Percentiles rank a stretch among this genome's conserved stretches.
phyloP scores from a whole-genome alignment of 2,888 invertebrate species.

The Erebia ligea region DNA sequence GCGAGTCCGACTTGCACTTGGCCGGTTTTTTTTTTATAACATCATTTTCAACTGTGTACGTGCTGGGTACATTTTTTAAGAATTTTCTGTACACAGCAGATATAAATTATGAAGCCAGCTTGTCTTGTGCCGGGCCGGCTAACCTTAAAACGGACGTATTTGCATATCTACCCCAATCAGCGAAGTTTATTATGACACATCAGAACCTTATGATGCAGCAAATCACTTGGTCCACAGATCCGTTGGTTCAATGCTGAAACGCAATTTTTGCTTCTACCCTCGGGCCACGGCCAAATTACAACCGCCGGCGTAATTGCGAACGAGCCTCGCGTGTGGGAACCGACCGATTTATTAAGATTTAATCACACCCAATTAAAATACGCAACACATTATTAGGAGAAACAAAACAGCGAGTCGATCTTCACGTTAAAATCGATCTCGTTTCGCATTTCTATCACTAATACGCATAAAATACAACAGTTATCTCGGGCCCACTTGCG shows the following conservation, averaged over 20 bases:
- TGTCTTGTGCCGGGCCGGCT: background rate
- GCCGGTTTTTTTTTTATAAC: no score
- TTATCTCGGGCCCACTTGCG: no score
- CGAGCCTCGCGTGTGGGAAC: slow-evolving; percentile 70
- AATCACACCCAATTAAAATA: slow-evolving; percentile 79
- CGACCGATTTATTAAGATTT: slow-evolving; percentile 80
- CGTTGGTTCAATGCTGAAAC: slow-evolving; percentile 60
- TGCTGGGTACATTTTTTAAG: no score
- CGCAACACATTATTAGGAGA: slow-evolving; percentile 63
- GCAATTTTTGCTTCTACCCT: slow-evolving; percentile 71
- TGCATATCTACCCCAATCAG: slow-evolving; percentile 21
- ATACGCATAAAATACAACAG: background rate
- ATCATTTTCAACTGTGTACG: no score
- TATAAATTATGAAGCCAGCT: background rate
- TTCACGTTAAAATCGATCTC: background rate
- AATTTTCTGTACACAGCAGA: no score
- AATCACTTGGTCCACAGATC: slow-evolving; percentile 35
- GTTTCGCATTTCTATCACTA: background rate
- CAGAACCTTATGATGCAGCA: background rate
- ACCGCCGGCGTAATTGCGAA: slow-evolving; percentile 74
- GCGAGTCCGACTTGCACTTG: no score
- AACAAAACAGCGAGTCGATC: slow-evolving; percentile 29
- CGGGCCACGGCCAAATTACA: slow-evolving; percentile 73
- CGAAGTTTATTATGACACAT: slow-evolving; percentile 20
- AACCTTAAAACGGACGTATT: slow-evolving; percentile 26